These are phyloP conservation scores for Achroia grisella DNA, from an alignment of 1,140 invertebrate genomes.

Conservation along the genomic window DNA sequence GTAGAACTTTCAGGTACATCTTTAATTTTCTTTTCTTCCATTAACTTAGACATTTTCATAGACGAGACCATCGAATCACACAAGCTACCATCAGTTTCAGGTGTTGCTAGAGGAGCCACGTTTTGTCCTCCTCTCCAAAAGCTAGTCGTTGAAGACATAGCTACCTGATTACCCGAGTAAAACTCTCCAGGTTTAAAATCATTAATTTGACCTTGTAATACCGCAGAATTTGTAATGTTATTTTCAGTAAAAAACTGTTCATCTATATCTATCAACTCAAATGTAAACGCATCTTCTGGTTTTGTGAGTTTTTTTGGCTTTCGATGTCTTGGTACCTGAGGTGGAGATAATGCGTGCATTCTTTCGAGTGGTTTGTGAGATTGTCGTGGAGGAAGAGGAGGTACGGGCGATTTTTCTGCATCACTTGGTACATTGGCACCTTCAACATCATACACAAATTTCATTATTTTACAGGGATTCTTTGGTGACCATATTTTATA, in stretches of 20 bases:
- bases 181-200: conserved; percentile 70
- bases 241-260: conserved; percentile 73
- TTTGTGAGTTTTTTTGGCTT: conserved; percentile 76
- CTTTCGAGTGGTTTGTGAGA: conserved; percentile 78
- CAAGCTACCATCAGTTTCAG: conserved; percentile 76
- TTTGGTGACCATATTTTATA: conserved; percentile 77
- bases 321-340: conserved; percentile 73
- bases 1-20: conserved; percentile 62
- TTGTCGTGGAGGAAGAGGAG: conserved; percentile 64
- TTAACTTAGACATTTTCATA: conserved; percentile 62
- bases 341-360: conserved; percentile 75
- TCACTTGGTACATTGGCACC: conserved; percentile 67
- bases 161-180: conserved; percentile 52
- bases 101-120: conserved; percentile 76
- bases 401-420: conserved; percentile 63
- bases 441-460: conserved; percentile 72
- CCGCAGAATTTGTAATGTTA: conserved; percentile 57
- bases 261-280: conserved; percentile 86
- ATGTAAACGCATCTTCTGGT: conserved; percentile 82
- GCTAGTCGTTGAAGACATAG: conserved; percentile 49
- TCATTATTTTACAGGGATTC: conserved; percentile 74
- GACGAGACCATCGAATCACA: conserved; percentile 70
- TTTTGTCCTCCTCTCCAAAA: conserved; percentile 55
- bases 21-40: conserved; percentile 55
- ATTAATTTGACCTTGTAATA: conserved; percentile 48